Evolutionary conservation across 2,888 invertebrate species (phyloP), one percentile per base, ranked within the genome.

Genomic region (Frankliniella intonsa): DNA sequence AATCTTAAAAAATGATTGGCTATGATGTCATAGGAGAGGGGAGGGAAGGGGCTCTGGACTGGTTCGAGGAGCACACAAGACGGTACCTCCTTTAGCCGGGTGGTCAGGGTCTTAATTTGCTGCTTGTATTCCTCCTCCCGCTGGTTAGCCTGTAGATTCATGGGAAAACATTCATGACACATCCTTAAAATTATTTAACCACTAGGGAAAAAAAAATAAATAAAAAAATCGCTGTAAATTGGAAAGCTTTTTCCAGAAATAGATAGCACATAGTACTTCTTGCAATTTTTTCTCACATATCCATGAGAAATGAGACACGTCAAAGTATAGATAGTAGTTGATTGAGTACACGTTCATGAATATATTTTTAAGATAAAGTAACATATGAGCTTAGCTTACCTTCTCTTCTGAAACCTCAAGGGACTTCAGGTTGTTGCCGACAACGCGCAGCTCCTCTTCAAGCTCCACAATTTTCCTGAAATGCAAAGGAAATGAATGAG

Each of bases 371-470:
- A 84, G 81, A 82, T 27, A 82, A 82, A 82, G 82, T 82, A 83
- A 81, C 81, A 81, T 80, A 80, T 79, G 89, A 87, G 85, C 87
- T 90, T 94, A n/a, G 38, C 55, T 90, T 94, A 98, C 98, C 96
- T 98, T 99, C 91, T 98, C 98, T 92, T 99, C 98, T 88, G 97
- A 97, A 89, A 99, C 98, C 92, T 99, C 99, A 89, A 99, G 95
- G 89, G 99, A 99, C 91, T 99, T 99, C 92, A 99, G 93, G 94
- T 99, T 99, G 94, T 99, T 99, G 89, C 99, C 99, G 90, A 99
- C 99, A 88, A 99, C 99, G 89, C 98, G 97, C 90, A 99, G 93
- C 90, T 99, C 99, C 90, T 99, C 99, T 90, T 99, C 99, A 92
- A 99, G 95, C 91, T 99, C 99, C 90, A 98, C 97, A 91, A 99